Conservation (phyloP, 2,113 vertebrate genomes). For the Corythornis vintsioides region DNA sequence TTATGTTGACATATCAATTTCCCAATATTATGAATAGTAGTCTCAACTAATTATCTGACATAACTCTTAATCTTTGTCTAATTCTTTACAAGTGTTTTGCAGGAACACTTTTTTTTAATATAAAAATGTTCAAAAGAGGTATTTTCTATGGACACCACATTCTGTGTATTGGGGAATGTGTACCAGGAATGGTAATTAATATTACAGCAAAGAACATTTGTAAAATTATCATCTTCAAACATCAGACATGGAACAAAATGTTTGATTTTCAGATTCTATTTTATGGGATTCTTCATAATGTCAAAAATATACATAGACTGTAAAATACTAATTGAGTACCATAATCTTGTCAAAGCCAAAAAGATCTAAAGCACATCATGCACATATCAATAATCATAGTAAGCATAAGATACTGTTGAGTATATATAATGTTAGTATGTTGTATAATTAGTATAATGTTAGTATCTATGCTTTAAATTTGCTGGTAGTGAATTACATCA, state of each 20-base stretch:
- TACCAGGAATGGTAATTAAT: neutral
- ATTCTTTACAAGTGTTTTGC: neutral
- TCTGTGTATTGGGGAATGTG: neutral
- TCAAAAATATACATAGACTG: neutral
- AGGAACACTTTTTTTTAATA: neutral
- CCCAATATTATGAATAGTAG: neutral
- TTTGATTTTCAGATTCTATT: neutral
- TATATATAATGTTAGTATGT: neutral
- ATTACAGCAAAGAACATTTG: neutral
- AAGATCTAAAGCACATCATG: neutral
- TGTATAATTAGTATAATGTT: no score
- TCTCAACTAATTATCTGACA: neutral
- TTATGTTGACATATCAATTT: neutral
- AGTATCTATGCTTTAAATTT: neutral
- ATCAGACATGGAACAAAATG: neutral
- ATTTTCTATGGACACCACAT: neutral
- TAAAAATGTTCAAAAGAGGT: neutral
- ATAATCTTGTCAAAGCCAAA: neutral
- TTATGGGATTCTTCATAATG: neutral
- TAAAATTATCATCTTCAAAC: neutral
- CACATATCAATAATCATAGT: neutral
- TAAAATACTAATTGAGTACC: neutral
- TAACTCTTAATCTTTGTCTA: neutral
- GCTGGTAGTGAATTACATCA: neutral
- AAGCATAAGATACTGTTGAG: neutral